Percentiles rank a stretch among this genome's conserved stretches.
Evolutionary conservation across 2,113 vertebrate genomes (phyloP).

Genomic region (Trematomus loennbergii): DNA sequence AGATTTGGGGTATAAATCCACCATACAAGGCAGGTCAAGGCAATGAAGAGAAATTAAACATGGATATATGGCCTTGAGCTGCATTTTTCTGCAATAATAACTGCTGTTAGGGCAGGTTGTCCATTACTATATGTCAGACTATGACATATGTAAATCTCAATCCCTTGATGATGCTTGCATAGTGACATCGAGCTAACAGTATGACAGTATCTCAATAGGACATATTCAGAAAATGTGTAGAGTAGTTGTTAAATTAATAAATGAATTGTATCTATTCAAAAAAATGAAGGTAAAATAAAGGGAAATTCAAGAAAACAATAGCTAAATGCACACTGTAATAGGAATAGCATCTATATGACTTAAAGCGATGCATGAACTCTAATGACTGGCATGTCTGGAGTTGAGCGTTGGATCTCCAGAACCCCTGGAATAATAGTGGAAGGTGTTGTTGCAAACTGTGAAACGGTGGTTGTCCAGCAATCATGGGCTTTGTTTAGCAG

Average conservation of each 20-base stretch:
- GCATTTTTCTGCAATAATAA: conserved; percentile 42
- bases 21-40: conserved; percentile 66
- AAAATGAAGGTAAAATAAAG: not conserved
- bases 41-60: conserved; percentile 75
- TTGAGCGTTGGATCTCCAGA: not conserved
- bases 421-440: conserved; percentile 2
- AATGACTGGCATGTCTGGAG: conserved; percentile 19
- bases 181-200: not conserved
- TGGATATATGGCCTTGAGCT: conserved; percentile 68
- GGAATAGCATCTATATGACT: too few relatives aligned
- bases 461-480: not conserved
- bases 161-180: not conserved
- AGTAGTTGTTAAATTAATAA: too few relatives aligned
- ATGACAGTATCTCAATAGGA: not conserved
- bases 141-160: not conserved
- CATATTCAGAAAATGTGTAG: not conserved
- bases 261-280: not conserved
- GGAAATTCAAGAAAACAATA: not conserved
- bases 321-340: conserved; percentile 6
- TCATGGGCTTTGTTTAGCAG: not conserved
- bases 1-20: conserved; percentile 79
- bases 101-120: conserved; percentile 33
- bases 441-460: not conserved
- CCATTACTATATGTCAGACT: conserved; percentile 27
- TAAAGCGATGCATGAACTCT: not conserved